Evolutionary conservation across 2,888 invertebrate species (phyloP).

Genomic region (Agonopterix subpropinquella): DNA sequence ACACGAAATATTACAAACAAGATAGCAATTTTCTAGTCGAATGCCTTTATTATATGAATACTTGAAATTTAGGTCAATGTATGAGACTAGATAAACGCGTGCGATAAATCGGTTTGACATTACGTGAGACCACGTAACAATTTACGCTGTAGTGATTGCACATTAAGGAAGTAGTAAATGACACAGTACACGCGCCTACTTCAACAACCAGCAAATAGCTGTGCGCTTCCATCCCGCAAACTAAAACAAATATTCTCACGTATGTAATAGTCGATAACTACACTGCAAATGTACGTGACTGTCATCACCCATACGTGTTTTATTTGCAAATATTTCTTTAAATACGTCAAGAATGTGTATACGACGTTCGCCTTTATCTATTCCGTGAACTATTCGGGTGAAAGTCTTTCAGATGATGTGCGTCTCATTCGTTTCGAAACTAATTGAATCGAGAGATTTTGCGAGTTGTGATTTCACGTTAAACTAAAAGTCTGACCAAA

Average conservation of each 20-base stretch:
- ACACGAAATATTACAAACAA: conserved; percentile 3
- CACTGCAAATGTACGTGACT: conserved; percentile 51
- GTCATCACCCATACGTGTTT: conserved; percentile 40
- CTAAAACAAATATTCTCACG: conserved; percentile 66
- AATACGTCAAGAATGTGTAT: conserved; percentile 6
- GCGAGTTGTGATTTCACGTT: conserved; percentile 3
- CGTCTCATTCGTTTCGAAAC: neutral
- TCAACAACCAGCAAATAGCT: conserved; percentile 27
- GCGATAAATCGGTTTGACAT: conserved; percentile 16
- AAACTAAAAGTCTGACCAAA: neutral
- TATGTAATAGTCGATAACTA: conserved; percentile 44
- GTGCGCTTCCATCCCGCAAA: conserved; percentile 16
- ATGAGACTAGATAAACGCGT: conserved; percentile 3
- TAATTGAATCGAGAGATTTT: neutral
- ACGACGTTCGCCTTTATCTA: neutral
- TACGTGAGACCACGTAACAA: conserved; percentile 37
- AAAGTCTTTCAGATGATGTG: neutral
- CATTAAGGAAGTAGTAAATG: conserved; percentile 37
- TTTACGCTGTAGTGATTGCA: conserved; percentile 32
- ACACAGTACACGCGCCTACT: conserved; percentile 32
- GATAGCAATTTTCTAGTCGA: conserved; percentile 1
- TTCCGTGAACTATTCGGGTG: neutral
- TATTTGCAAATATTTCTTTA: conserved; percentile 19
- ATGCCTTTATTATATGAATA: neutral
- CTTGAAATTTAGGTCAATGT: conserved; percentile 2